phyloP scores from a whole-genome alignment of 2,797 vertebrate species.

The Adrianichthys oophorus region DNA sequence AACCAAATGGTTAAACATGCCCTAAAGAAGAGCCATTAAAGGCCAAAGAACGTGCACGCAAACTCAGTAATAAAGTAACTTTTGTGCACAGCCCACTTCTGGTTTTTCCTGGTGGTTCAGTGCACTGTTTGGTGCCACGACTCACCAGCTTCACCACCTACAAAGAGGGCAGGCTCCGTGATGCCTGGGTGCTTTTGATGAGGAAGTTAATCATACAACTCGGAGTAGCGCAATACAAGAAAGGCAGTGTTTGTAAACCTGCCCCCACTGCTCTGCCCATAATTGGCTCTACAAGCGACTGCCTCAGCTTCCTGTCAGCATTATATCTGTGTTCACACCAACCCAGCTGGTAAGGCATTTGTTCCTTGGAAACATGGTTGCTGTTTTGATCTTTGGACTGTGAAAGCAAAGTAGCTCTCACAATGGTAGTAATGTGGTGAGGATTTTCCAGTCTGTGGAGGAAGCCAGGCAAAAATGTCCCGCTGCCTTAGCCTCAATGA shows the following conservation, averaged over 20 bases:
- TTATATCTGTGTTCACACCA: constrained; percentile 81
- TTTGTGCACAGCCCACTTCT: constrained; percentile 21
- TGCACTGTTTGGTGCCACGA: constrained; percentile 50
- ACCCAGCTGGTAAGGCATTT: constrained; percentile 77
- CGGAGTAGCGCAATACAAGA: constrained; percentile 74
- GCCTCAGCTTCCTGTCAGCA: constrained; percentile 81
- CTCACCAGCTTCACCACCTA: constrained; percentile 71
- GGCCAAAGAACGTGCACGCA: constrained; percentile 56
- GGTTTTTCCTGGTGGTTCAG: constrained; percentile 43
- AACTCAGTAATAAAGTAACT: constrained; percentile 41
- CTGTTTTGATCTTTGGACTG: constrained; percentile 84
- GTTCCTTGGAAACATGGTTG: constrained; percentile 78
- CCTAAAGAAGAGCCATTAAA: constrained; percentile 61
- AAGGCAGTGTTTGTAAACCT: constrained; percentile 80
- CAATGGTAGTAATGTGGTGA: constrained; percentile 74
- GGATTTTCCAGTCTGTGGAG: constrained; percentile 69
- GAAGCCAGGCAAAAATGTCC: constrained; percentile 61
- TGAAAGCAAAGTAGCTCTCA: constrained; percentile 77
- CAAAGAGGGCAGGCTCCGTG: constrained; percentile 68
- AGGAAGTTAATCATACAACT: constrained; percentile 83
- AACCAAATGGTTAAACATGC: constrained; percentile 55
- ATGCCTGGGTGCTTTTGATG: constrained; percentile 70
- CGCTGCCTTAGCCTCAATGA: constrained; percentile 43
- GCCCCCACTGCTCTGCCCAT: constrained; percentile 73
- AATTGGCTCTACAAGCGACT: constrained; percentile 81